Conservation (phyloP, 2,797 vertebrate genomes). For the Sebastes kiyomatsui region DNA sequence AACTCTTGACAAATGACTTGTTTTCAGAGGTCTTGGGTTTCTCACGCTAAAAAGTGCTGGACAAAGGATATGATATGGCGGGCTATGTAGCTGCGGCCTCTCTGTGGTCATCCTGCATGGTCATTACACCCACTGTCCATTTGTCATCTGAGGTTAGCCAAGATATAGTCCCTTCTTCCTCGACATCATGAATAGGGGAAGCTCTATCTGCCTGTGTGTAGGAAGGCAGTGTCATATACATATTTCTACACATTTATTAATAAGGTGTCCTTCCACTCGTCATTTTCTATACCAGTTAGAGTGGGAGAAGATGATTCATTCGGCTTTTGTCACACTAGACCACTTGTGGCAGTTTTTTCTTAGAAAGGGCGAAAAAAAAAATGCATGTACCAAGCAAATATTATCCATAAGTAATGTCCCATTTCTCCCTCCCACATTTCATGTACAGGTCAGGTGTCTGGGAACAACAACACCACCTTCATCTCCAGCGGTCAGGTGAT, state of each 20-base stretch:
- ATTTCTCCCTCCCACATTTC: background rate
- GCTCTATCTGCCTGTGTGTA: conserved; percentile 5
- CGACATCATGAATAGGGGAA: conserved; percentile 30
- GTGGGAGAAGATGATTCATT: background rate
- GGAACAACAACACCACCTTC: conserved; percentile 96
- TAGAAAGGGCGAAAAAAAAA: background rate
- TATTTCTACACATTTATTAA: conserved; percentile 3
- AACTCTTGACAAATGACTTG: conserved; percentile 25
- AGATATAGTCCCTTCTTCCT: conserved; percentile 17
- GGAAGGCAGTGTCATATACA: background rate
- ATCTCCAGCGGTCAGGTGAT: conserved; percentile 98
- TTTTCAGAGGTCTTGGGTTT: conserved; percentile 38
- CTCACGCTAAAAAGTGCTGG: conserved; percentile 47
- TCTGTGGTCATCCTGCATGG: conserved; percentile 62
- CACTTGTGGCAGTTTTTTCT: background rate
- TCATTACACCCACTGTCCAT: conserved; percentile 70
- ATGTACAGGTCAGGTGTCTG: conserved; percentile 90
- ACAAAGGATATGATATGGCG: conserved; percentile 46
- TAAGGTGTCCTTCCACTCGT: background rate
- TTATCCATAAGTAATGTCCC: background rate
- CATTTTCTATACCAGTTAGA: background rate
- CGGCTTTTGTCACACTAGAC: background rate
- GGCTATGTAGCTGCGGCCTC: conserved; percentile 39
- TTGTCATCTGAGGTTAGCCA: conserved; percentile 64
- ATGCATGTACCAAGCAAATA: background rate